These are phyloP conservation scores for Penelope pileata DNA, from an alignment of 2,113 vertebrate species.

Conservation along the genomic window DNA sequence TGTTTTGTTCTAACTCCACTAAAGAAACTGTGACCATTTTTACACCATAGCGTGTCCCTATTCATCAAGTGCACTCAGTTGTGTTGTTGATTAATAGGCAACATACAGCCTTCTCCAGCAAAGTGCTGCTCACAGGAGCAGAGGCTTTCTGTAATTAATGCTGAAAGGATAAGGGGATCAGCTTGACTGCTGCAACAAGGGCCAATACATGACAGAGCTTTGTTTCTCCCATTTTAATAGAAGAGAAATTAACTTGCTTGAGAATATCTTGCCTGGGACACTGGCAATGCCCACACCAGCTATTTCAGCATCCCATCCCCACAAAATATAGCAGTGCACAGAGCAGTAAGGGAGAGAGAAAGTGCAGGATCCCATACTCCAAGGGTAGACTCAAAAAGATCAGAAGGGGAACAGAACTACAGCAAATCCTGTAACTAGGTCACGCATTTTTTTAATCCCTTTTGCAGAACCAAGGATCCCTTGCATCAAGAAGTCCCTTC, in stretches of 20 bases:
- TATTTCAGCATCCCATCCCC: not conserved
- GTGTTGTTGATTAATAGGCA: not conserved
- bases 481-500: not conserved
- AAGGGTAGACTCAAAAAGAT: not conserved
- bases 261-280: not conserved
- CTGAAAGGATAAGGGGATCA: not conserved
- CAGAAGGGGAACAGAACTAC: not conserved
- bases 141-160: not conserved
- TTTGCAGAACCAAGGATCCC: not conserved
- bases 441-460: not conserved
- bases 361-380: not conserved
- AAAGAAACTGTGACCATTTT: not conserved
- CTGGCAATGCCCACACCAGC: not conserved
- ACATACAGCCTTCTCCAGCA: not conserved
- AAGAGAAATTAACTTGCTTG: not conserved
- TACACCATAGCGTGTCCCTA: not conserved
- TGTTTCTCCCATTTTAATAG: not conserved
- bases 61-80: not conserved
- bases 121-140: not conserved
- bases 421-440: not conserved
- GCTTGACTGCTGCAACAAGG: not conserved
- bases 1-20: not conserved
- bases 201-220: not conserved
- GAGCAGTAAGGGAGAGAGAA: not conserved
- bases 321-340: not conserved